Base-by-base conservation (phyloP, 1,140 invertebrate species). In the Ylistrum balloti region DNA sequence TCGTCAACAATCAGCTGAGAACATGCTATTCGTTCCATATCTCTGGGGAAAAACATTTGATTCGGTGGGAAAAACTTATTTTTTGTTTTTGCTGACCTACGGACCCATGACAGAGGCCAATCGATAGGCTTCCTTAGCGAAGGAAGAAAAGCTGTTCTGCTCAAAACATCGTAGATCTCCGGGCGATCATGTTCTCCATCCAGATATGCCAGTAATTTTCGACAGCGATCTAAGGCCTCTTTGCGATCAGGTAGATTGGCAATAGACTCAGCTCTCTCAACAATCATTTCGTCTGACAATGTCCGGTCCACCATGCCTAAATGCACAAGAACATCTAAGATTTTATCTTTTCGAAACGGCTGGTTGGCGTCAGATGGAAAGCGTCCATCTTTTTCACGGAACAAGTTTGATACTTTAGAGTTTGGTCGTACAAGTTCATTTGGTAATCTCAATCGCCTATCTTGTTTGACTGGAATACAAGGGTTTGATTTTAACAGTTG, bases 101-200 rank as follows among this genome's bases (percentile, higher is more conserved):
- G 33, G 28, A 85, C 86, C 91, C 92, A 93, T 20, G 87, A 38
- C 11, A 92, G 33, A 22, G 41, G 45, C 92, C 92, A 93, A 33
- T 91, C 74, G 7, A 17, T 17, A 38, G 92, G 92, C 35, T 86
- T 89, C 22, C 33, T 34, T 28, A 90, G 86, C 0, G 90, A 86
- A 33, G 90, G 91, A 9, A 93, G 33, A 86, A 93, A 92, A 17
- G 48, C 33, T 28, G 87, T 90, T 11, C 38, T 56, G 20, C 38
- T 38, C 28, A 92, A 15, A 13, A 22, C 15, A 22, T 74, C 1
- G 33, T n/a, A 74, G 17, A 91, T n/a, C 1, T 90, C 9, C 10
- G 10, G 20, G 17, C 20, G 10, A 9, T 56, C 11, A 3, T 85
- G 22, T 34, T 89, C 56, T 28, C 22, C 7, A 28, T n/a, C 20